Evolutionary conservation across 2,797 vertebrate species (phyloP), one percentile per base, ranked within the genome.

Genomic region (Spea hammondii): DNA sequence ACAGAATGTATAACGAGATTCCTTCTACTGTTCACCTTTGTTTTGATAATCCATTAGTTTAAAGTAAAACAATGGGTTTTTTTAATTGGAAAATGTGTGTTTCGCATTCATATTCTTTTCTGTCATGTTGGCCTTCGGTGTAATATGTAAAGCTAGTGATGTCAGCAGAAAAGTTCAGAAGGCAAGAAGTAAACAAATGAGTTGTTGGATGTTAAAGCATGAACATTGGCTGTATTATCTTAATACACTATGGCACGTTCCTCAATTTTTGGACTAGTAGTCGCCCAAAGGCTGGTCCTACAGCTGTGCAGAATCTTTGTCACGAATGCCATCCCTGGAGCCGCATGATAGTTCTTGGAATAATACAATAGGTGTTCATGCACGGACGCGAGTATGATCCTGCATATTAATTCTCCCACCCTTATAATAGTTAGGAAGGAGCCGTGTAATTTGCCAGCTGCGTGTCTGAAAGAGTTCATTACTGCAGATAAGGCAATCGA

Each of bases 381-480:
- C 87, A 82, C 79, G 79, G 55, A 85, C 77, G 84, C 74, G 82
- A 88, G 83, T 87, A 86, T 86, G 86, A 88, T 88, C 87, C 86
- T 87, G 79, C 87, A 88, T 87, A 88, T 90, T 87, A 87, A 85
- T 79, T 75, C 81, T 85, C 83, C 82, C 72, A 87, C 85, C 85
- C 72, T 89, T 87, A 80, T 78, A 86, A 86, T 88, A 81, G 67
- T 83, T 87, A 73, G 84, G 83, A 89, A 85, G 83, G 87, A 88
- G 66, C 85, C 77, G 83, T 89, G 87, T 86, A 88, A 87, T 88
- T 88, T 85, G 75, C 72, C 84, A 71, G 80, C 83, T 87, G 83
- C 88, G 88, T 86, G 72, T 78, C 50, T 69, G 83, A 87, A 70
- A 75, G 83, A 87, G 75, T 89, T 87, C 82, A 80, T 89, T 86